Evolutionary conservation across 2,797 vertebrate species (phyloP).

Genomic region (Sphenodon punctatus): DNA sequence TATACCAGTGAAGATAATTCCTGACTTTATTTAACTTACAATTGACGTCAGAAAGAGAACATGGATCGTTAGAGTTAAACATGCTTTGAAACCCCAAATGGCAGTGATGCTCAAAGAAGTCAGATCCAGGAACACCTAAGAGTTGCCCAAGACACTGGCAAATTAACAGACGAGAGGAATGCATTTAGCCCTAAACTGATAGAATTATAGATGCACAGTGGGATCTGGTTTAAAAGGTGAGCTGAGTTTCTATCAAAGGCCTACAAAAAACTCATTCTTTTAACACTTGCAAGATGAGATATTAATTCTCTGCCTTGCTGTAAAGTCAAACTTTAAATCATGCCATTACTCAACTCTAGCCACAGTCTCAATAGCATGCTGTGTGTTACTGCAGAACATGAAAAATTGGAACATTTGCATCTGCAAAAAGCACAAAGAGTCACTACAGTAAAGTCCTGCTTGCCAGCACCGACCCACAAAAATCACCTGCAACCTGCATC

Average conservation of each 20-base stretch:
- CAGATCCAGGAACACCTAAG: neutral
- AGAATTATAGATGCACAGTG: neutral
- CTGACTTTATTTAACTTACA: neutral
- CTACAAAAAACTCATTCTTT: neutral
- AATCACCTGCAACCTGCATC: neutral
- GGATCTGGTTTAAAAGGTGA: conserved; percentile 1
- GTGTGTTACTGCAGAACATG: conserved; percentile 19
- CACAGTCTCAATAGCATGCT: neutral
- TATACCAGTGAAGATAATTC: neutral
- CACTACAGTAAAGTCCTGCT: neutral
- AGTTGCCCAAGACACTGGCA: neutral
- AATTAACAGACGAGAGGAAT: neutral
- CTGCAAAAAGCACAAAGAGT: conserved; percentile 1
- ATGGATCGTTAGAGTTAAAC: conserved; percentile 15
- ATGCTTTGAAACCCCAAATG: conserved; percentile 20
- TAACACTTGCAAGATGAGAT: neutral
- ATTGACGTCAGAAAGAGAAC: accelerated
- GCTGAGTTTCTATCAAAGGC: neutral
- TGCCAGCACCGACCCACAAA: neutral
- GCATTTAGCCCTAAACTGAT: neutral
- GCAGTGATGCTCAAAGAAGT: neutral
- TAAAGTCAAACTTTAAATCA: conserved; percentile 43
- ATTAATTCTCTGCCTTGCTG: neutral
- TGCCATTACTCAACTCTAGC: neutral
- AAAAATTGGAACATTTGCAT: neutral